Evolutionary conservation across 1,140 invertebrate species (phyloP).

Genomic region (Ooceraea biroi): DNA sequence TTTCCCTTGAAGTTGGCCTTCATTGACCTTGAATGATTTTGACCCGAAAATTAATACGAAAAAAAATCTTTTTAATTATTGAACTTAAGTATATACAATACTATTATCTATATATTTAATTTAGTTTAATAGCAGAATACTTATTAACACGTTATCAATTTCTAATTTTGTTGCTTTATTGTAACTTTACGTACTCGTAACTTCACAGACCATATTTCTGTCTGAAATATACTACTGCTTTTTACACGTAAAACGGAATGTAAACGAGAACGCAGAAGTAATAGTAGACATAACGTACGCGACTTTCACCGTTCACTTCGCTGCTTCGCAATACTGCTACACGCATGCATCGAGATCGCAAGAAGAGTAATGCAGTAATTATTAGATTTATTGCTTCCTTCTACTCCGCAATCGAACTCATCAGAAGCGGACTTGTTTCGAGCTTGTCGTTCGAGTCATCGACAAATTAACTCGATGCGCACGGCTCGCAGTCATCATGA

Average conservation of each 20-base stretch:
- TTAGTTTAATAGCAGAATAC: background rate
- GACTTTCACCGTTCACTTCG: constrained; percentile 18
- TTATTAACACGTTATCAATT: background rate
- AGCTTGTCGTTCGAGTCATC: background rate
- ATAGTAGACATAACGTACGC: constrained; percentile 2
- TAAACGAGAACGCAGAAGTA: background rate
- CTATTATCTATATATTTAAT: too few relatives aligned
- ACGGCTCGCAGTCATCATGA: background rate
- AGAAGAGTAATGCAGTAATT: constrained; percentile 10
- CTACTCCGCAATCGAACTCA: background rate
- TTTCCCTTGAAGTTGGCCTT: too few relatives aligned
- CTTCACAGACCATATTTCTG: background rate
- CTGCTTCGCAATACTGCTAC: background rate
- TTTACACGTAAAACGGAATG: background rate
- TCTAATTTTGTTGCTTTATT: background rate
- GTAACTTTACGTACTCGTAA: too few relatives aligned
- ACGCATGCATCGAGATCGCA: background rate
- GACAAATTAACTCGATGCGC: constrained; percentile 23
- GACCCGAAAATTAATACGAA: too few relatives aligned
- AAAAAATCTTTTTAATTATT: too few relatives aligned
- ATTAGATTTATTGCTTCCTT: constrained; percentile 16
- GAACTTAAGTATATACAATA: too few relatives aligned
- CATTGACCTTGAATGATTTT: too few relatives aligned
- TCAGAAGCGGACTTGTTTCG: constrained; percentile 13
- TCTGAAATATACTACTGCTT: background rate